Conservation (phyloP, 1,140 invertebrate species). For the Eciton burchellii region DNA sequence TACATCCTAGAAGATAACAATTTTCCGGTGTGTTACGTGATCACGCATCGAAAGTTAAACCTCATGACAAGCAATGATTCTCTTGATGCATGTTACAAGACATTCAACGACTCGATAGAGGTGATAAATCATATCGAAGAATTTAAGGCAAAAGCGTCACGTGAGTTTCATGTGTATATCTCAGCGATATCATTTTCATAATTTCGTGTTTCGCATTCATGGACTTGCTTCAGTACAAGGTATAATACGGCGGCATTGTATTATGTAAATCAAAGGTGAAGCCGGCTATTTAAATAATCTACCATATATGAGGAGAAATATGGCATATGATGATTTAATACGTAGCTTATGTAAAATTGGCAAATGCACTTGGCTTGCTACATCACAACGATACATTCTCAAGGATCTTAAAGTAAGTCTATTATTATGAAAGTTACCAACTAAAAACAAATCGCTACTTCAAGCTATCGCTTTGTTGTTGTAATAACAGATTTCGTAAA, state of each 20-base stretch:
- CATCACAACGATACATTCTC: neutral
- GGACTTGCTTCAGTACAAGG: neutral
- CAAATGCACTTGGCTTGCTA: conserved; percentile 14
- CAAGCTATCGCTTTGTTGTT: conserved; percentile 9
- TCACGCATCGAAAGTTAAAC: conserved; percentile 25
- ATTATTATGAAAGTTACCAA: conserved; percentile 20
- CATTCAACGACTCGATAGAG: neutral
- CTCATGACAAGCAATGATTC: neutral
- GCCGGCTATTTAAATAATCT: neutral
- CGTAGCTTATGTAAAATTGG: conserved; percentile 21
- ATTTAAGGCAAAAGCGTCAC: neutral
- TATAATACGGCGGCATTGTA: conserved; percentile 7
- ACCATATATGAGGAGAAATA: conserved; percentile 8
- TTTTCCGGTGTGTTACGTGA: neutral
- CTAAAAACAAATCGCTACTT: conserved; percentile 19
- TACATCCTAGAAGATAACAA: too few relatives aligned
- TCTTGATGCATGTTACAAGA: neutral
- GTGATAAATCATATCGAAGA: neutral
- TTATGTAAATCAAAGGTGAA: conserved; percentile 28
- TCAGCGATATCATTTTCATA: conserved; percentile 16
- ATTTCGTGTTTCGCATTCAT: conserved; percentile 12
- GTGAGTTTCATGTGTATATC: neutral
- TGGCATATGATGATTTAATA: conserved; percentile 11
- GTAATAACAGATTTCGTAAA: neutral
- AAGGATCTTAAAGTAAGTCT: conserved; percentile 21